Percentiles rank a stretch among this genome's conserved stretches.
Conservation (phyloP, 2,797 vertebrate species). For the Diplodus sargus region DNA sequence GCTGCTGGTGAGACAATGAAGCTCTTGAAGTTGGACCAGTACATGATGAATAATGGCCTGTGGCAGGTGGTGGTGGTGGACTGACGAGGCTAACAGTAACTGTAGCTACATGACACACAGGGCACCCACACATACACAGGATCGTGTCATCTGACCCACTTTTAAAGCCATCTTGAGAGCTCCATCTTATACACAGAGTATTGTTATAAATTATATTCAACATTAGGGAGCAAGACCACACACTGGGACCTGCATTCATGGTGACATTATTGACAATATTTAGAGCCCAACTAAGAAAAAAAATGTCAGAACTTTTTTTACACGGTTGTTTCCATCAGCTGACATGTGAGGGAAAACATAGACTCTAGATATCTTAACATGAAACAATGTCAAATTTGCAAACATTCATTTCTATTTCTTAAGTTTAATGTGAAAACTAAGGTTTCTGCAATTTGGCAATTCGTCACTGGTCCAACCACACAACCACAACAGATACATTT, state of each 20-base stretch:
- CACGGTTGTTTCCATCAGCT: not conserved
- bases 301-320: not conserved
- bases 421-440: no score
- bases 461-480: no score
- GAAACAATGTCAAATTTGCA: not conserved
- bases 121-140: no score
- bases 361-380: not conserved
- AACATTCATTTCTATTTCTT: no score
- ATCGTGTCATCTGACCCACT: not conserved
- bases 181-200: not conserved
- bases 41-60: constrained; percentile 26
- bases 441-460: no score
- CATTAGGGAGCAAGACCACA: not conserved
- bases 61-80: constrained; percentile 11
- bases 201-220: not conserved
- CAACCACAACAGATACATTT: no score
- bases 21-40: constrained; percentile 22
- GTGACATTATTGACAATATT: not conserved
- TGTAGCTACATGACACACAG: constrained; percentile 5
- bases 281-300: no score
- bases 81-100: not conserved
- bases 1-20: not conserved
- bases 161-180: not conserved
- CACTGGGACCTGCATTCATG: no score
- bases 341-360: no score